Conservation (phyloP, 37 sponge, comb jelly and placozoan species). For the Ephydatia muelleri region DNA sequence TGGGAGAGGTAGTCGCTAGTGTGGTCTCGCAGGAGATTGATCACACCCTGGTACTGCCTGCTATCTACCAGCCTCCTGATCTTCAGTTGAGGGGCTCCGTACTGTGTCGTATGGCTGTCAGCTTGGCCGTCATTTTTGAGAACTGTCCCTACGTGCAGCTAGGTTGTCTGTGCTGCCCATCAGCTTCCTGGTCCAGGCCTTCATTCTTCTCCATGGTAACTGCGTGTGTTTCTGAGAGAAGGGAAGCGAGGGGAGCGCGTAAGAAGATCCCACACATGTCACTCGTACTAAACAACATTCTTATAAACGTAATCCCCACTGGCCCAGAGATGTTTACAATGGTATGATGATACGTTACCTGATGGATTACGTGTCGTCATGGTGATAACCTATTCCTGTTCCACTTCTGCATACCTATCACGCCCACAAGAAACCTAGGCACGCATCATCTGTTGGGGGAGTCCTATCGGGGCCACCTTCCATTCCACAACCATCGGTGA, state of each 20-base stretch:
- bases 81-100: conserved; percentile 46
- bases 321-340: too few species aligned
- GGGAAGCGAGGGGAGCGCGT: too few species aligned
- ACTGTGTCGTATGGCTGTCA: not conserved
- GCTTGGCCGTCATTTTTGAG: not conserved
- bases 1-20: conserved; percentile 35
- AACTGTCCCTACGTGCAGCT: not conserved
- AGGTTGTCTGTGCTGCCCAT: conserved; percentile 31
- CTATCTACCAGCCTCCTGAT: conserved; percentile 55
- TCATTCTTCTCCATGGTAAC: conserved; percentile 23
- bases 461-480: not conserved
- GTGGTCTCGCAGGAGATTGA: conserved; percentile 40
- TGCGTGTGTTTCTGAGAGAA: not conserved
- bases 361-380: not conserved
- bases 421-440: not conserved
- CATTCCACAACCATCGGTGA: not conserved
- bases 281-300: too few species aligned
- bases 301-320: too few species aligned
- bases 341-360: too few species aligned
- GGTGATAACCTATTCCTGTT: not conserved
- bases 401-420: not conserved
- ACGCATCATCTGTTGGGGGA: not conserved
- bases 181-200: conserved; percentile 10
- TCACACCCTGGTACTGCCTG: conserved; percentile 36
- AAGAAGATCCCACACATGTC: too few species aligned